These are phyloP conservation scores for Rhaphigaster nebulosa DNA, from an alignment of 2,888 invertebrate species.

Conservation along the genomic window DNA sequence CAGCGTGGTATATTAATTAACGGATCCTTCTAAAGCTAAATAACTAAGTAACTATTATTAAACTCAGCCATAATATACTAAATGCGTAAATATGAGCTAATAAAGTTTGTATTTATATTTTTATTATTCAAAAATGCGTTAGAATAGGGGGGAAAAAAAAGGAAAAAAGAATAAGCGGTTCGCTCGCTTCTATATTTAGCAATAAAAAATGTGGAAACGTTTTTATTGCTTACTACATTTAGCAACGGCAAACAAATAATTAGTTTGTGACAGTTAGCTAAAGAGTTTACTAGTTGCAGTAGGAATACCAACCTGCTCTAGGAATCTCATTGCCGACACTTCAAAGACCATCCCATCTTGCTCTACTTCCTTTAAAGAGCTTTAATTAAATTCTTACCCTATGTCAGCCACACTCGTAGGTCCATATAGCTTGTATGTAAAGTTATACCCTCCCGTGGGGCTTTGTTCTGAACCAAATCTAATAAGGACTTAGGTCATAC, in stretches of 20 bases:
- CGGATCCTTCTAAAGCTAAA: no score
- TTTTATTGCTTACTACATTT: neutral
- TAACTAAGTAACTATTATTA: no score
- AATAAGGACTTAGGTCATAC: neutral
- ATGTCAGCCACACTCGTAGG: constrained; percentile 33
- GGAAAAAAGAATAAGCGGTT: no score
- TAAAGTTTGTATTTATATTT: no score
- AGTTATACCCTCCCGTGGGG: neutral
- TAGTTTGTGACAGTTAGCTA: neutral
- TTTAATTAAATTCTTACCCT: constrained; percentile 41
- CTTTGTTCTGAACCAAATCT: neutral
- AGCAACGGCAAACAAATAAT: neutral
- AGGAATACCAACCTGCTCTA: neutral
- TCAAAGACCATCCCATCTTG: neutral
- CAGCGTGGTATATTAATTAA: no score
- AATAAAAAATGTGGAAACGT: neutral
- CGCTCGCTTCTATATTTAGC: no score
- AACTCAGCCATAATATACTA: no score
- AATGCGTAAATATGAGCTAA: no score
- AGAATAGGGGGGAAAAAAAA: no score
- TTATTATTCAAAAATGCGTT: no score
- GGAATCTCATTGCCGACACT: constrained; percentile 14
- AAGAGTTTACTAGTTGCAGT: neutral
- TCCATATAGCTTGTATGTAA: constrained; percentile 21
- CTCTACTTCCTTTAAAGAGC: constrained; percentile 19